These are phyloP conservation scores for Nasalis larvatus DNA, from an alignment of 2,113 vertebrate species.

Conservation along the genomic window DNA sequence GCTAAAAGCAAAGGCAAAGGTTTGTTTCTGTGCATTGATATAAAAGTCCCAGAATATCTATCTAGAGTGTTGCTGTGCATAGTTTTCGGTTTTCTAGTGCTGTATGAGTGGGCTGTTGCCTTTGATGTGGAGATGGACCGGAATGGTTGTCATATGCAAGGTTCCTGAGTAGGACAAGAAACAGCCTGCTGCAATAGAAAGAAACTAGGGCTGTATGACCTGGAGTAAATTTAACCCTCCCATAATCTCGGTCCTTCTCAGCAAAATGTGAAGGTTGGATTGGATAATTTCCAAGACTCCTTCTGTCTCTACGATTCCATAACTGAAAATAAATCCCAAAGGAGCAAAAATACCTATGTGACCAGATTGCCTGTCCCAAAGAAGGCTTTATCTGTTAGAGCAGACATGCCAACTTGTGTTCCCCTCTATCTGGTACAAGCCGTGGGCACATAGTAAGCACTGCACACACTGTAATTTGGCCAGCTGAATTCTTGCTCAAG, in stretches of 20 bases:
- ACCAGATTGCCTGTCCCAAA: not conserved
- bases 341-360: not conserved
- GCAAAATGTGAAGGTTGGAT: not conserved
- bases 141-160: not conserved
- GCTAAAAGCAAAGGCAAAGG: not conserved
- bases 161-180: not conserved
- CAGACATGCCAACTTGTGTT: not conserved
- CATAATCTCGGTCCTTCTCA: not conserved
- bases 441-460: not conserved
- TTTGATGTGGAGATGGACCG: not conserved
- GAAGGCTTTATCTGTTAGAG: not conserved
- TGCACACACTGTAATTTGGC: not conserved
- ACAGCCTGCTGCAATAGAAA: not conserved
- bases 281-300: constrained; percentile 9
- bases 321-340: constrained; percentile 30
- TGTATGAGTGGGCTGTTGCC: not conserved
- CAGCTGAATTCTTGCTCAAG: not conserved
- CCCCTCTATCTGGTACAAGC: not conserved
- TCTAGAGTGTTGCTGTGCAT: not conserved
- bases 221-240: not conserved
- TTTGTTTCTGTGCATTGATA: not conserved
- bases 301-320: not conserved
- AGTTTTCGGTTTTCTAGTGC: not conserved
- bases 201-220: not conserved
- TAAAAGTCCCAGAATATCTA: not conserved